Evolutionary conservation across 2,113 vertebrate genomes (phyloP), one percentile per base, ranked within the genome.

Genomic region (Rhodinocichla rosea): DNA sequence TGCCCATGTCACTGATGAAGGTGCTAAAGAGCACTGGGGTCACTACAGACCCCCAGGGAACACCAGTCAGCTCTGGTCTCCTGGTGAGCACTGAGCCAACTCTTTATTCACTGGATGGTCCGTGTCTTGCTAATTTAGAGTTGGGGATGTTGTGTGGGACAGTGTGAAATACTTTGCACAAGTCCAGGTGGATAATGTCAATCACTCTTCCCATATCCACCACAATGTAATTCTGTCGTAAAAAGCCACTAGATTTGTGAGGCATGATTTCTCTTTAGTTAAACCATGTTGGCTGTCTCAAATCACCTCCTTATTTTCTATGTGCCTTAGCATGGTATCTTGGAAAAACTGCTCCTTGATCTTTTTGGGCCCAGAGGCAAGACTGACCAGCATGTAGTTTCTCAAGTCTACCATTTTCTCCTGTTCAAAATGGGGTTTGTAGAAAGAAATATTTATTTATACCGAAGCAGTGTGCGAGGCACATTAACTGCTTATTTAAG

Each of bases 401-500:
- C 19, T 60, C 22, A 35, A 53, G 27, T 55, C 26, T 67, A 28
- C 13, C 15, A 42, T 67, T 55, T 52, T 42, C 42, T 53, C 32
- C 13, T 68, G 22, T 33, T 71, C 11, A 47, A 74, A 67, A 67
- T 73, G 22, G 12, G 7, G 4, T 60, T 80, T 67, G 59, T 62
- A 33, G 13, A 3, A 42, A 74, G 35, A 80, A 53, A 62, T 71
- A 40, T 42, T 85, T 76, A 45, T 91, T 95, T 94, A 55, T 91
- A 91, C 47, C 53, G 85, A 77, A 91, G 68, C 42, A 40, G 13
- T 80, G 45, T 55, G 63, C 76, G 67, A 91, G 59, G 63, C 33
- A 90, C 35, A 64, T 33, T 94, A 53, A 16, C 85, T 96, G 35
- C 77, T 80, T 91, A 30, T 89, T 87, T 87, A 83, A 83, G 39